phyloP scores from a whole-genome alignment of 1,140 invertebrate genomes.

The Platyura marginata region DNA sequence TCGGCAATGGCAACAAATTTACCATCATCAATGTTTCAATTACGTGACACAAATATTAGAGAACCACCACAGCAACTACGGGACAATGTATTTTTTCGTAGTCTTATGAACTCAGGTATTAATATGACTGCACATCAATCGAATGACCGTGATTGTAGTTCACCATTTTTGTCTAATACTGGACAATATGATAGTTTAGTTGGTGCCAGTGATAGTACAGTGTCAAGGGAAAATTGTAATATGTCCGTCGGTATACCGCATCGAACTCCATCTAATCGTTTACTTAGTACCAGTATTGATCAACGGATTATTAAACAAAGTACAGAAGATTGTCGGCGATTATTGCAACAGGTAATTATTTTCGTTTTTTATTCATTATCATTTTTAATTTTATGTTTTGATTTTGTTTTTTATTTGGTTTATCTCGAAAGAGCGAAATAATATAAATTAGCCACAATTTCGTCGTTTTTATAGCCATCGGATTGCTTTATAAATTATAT shows the following conservation, averaged over 20 bases:
- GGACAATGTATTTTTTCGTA: neutral
- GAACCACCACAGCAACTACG: neutral
- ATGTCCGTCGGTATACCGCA: neutral
- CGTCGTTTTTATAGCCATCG: too few species aligned
- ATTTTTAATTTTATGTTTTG: neutral
- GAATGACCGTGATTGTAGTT: conserved; percentile 4
- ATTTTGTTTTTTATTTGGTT: too few species aligned
- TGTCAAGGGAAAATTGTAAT: neutral
- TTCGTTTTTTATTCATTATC: neutral
- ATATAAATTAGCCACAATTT: too few species aligned
- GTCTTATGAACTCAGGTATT: neutral
- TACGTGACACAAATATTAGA: conserved; percentile 5
- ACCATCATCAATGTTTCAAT: conserved; percentile 2
- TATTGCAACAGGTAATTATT: conserved; percentile 28
- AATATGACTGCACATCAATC: neutral
- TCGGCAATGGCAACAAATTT: neutral
- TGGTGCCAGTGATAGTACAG: neutral
- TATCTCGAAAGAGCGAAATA: too few species aligned
- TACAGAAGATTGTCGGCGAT: conserved; percentile 36
- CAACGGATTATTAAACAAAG: conserved; percentile 40
- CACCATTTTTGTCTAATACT: conserved; percentile 2
- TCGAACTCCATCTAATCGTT: conserved; percentile 14
- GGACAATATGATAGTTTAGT: neutral
- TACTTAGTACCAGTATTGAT: conserved; percentile 25
- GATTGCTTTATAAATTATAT: too few species aligned